Evolutionary conservation across 2,113 vertebrate genomes (phyloP), one percentile per base, ranked within the genome.

Genomic region (Heterotilapia buettikoferi): DNA sequence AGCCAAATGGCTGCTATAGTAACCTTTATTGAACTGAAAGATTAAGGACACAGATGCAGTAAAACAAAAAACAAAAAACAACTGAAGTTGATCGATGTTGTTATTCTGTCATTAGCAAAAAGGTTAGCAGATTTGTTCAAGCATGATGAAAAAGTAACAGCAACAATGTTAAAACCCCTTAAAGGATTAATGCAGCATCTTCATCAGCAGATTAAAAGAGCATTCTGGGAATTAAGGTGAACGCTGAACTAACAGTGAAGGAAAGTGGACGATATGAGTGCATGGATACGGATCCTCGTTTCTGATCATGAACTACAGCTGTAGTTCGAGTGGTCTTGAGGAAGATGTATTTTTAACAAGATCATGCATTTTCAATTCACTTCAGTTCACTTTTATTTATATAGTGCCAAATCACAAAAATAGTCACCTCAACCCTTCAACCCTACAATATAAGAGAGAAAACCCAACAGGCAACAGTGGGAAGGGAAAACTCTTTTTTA

Each of bases 101-200:
- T 82, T 83, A 63, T 83, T 83, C 88, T 16, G 12, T 57, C 84
- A 87, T 91, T 76, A 31, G 59, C 50, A 45, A 18, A 91, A 90
- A 86, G 80, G 90, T 91, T 83, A 59, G 56, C 61, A n/a, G 5
- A 93, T 92, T 86, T 86, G 47, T 84, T 88, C 61, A 93, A 21
- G 33, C 43, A 84, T 68, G 8, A 68, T 18, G 29, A 56, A 53
- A 54, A 80, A 79, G 40, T 45, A 76, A 19, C n/a, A 14, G 7
- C 3, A 18, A 18, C 9, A 29, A 80, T 56, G 6, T 57, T 45
- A 76, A 76, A 76, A 19, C 24, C 71, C 71, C 24, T n/a, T 53
- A 53, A 68, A 53, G 29, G 83, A 89, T 87, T 45, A 40, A 79
- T 61, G 90, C 52, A 26, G 78, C 13, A 66, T 83, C 29, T 78